A percentile compares a stretch with the other conserved stretches of the same genome.
Evolutionary conservation across 2,888 invertebrate species (phyloP).

Genomic region (Andrena trimmerana): DNA sequence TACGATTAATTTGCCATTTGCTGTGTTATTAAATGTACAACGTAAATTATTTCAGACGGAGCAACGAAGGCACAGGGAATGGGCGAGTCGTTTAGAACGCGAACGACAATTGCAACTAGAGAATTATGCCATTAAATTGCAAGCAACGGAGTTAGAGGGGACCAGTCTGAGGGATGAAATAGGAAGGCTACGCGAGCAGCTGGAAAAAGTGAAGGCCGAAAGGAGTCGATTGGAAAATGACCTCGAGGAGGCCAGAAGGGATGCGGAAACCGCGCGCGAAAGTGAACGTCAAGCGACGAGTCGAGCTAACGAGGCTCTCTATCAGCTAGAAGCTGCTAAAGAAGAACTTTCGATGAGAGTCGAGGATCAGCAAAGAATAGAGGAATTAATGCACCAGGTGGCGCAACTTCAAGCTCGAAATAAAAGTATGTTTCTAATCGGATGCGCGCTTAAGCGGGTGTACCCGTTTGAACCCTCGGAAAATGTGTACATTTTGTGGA

Average conservation of each 20-base stretch:
- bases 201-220: constrained; percentile 88
- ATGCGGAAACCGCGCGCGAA: constrained; percentile 86
- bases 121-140: constrained; percentile 90
- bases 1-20: background rate
- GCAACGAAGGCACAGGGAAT: constrained; percentile 93
- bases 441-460: too few relatives aligned
- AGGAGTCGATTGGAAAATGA: constrained; percentile 86
- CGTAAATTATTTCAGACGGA: constrained; percentile 88
- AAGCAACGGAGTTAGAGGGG: constrained; percentile 90
- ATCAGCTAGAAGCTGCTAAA: constrained; percentile 83
- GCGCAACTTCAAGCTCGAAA: constrained; percentile 91
- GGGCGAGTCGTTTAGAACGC: constrained; percentile 92
- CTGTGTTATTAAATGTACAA: background rate
- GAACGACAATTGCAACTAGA: constrained; percentile 93
- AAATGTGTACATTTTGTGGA: too few relatives aligned
- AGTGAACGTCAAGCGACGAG: constrained; percentile 86
- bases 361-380: constrained; percentile 91
- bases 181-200: constrained; percentile 87
- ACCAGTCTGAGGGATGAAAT: constrained; percentile 89
- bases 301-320: constrained; percentile 83
- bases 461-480: too few relatives aligned
- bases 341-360: constrained; percentile 88
- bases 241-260: constrained; percentile 86
- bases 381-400: constrained; percentile 91
- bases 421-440: constrained; percentile 87